Percentiles rank a stretch among this genome's conserved stretches.
Conservation (phyloP, 2,888 invertebrate species). For the Smittia aterrima region DNA sequence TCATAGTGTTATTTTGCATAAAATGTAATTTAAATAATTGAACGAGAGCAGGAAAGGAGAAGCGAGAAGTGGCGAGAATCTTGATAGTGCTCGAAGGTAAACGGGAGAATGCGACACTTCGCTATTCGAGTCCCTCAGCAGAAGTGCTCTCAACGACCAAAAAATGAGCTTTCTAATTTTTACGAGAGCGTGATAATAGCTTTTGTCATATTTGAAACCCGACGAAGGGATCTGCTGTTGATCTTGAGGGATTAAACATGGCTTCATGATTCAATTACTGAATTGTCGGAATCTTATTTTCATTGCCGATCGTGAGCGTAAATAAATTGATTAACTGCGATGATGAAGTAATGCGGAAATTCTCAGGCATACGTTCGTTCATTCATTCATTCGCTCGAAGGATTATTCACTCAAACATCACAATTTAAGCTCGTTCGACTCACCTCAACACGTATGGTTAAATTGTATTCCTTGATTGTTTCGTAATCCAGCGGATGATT, state of each 20-base stretch:
- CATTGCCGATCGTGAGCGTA: slow-evolving; percentile 1
- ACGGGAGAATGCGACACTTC: background rate
- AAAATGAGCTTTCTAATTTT: slow-evolving; percentile 26
- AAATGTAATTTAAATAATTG: slow-evolving; percentile 29
- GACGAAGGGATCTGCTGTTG: background rate
- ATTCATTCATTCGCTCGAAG: background rate
- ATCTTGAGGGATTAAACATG: background rate
- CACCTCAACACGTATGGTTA: slow-evolving; percentile 94
- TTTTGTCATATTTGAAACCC: background rate
- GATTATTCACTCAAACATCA: background rate
- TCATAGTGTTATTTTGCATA: slow-evolving; percentile 21
- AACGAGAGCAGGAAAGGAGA: slow-evolving; percentile 1
- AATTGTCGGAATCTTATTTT: slow-evolving; percentile 11
- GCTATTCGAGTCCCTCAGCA: background rate
- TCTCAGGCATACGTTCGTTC: slow-evolving; percentile 17
- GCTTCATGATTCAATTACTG: slow-evolving; percentile 13
- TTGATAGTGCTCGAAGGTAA: slow-evolving; percentile 17
- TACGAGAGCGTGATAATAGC: slow-evolving; percentile 23
- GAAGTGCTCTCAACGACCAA: background rate
- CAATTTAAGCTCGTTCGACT: slow-evolving; percentile 48
- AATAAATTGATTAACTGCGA: background rate
- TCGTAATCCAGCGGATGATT: slow-evolving; percentile 95
- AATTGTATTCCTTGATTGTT: slow-evolving; percentile 91
- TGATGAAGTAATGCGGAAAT: slow-evolving; percentile 7
- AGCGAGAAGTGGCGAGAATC: background rate